Evolutionary conservation across 2,888 invertebrate species (phyloP), one percentile per base, ranked within the genome.

Genomic region (Altica lythri): DNA sequence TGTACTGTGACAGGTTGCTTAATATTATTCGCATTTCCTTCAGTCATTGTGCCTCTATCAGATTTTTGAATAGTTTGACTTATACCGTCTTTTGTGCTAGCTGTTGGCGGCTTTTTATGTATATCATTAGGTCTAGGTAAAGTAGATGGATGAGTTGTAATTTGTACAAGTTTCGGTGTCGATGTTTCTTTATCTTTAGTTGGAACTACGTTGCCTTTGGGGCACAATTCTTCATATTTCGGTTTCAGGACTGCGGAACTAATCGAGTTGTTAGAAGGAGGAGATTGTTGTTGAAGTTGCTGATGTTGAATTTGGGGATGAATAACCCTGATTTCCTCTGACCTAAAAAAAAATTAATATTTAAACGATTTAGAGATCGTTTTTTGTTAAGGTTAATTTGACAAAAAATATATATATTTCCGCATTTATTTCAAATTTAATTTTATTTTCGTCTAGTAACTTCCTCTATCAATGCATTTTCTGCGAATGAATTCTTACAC

Each of bases 21-120:
- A 4, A 27, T 12, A 16, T 14, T 40, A n/a, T 19, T 47, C 27
- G 19, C 35, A n/a, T n/a, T n/a, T 12, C 18, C 35, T 32, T 59
- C 59, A n/a, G 59, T 59, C 55, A 55, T 55, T 2, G 50, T 59
- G 4, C 34, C 25, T 35, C 53, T 49, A 17, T 54, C 54, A 9
- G 44, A 25, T 30, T 55, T 55, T 6, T 43, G 47, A 12, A 34
- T 13, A 1, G 49, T 53, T 10, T 49, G 48, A 38, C 49, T 44
- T 4, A 29, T 35, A 12, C 50, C 35, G 10, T 55, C 55, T 32
- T 38, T 54, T 32, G 54, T 54, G 30, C 35, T 47, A 4, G 48
- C 4, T 19, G 25, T 27, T 2, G 18, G 12, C 10, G 17, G 32
- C 37, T 55, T 57, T 22, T 45, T 53, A 6, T 43, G 30, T 10